Evolutionary conservation across 2,113 vertebrate genomes (phyloP), one percentile per base, ranked within the genome.

Genomic region (Salminus brasiliensis): DNA sequence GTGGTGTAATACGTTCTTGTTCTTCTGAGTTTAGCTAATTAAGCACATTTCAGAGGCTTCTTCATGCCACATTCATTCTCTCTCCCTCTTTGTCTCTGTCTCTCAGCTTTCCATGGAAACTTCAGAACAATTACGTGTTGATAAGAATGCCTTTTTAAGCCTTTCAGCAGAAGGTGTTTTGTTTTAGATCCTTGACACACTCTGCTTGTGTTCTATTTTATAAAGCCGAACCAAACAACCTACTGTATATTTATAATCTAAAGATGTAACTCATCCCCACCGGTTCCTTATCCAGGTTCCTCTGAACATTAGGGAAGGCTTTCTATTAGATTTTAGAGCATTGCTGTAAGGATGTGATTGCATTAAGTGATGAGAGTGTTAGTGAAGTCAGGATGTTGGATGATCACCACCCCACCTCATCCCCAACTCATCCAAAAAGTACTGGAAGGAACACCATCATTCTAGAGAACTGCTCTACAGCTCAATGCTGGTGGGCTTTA

Each of bases 11-110:
- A 69, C 72, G 21, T 27, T 39, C 70, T 68, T 83, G 60, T 77
- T 80, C 57, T 59, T 75, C 39, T 62, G 43, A 47, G 11, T 72
- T 83, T 83, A 41, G 53, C 23, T 76, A 83, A 80, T 83, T 71
- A 76, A 52, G 69, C 68, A 65, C 57, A 53, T 69, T 72, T 65
- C 16, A 79, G 47, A 72, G 39, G 13, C n/a, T n/a, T 29, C 41
- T 62, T 78, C 30, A 21, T 49, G 30, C 27, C 27, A 30, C 59
- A 32, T 15, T 62, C 32, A 8, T 8, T 65, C 59, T 13, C 60
- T 63, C 60, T 63, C 29, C 34, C 16, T 57, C 23, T 25, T 11
- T 27, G 6, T 25, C 27, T 62, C 2, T 29, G 10, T 30, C 57
- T 65, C 62, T 1, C 9, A 21, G 41, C 59, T 32, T 21, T 63